Conservation (phyloP, 2,113 vertebrate genomes). For the Corythornis madagascariensis region DNA sequence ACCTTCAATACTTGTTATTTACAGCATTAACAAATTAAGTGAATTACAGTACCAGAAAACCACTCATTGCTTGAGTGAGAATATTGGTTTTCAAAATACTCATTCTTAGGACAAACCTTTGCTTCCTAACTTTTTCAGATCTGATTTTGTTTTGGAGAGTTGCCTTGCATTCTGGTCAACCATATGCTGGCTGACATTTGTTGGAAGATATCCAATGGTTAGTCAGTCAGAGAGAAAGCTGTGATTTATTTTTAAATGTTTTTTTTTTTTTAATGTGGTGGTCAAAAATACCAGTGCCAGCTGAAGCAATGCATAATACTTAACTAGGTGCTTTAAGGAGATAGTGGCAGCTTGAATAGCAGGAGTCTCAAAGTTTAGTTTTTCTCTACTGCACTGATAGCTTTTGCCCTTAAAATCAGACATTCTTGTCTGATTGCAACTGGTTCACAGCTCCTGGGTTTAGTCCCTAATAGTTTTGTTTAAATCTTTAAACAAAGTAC, state of each 20-base stretch:
- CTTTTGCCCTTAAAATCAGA: neutral
- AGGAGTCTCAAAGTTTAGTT: neutral
- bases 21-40: neutral
- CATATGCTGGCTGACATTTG: slow-evolving; percentile 50
- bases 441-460: neutral
- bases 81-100: neutral
- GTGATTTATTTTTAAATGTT: neutral
- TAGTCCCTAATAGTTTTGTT: neutral
- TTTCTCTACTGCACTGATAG: neutral
- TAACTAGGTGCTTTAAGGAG: neutral
- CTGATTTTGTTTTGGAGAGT: slow-evolving; percentile 45
- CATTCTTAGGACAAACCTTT: slow-evolving; percentile 16
- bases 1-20: neutral
- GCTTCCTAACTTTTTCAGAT: slow-evolving; percentile 15
- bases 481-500: neutral
- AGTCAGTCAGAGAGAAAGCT: slow-evolving; percentile 30
- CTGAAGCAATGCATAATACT: neutral
- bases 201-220: slow-evolving; percentile 26
- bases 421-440: neutral
- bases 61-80: neutral
- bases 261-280: neutral
- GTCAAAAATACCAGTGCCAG: neutral
- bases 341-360: neutral
- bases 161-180: slow-evolving; percentile 61
- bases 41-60: neutral